A percentile compares a stretch with the other conserved stretches of the same genome.
These are phyloP conservation scores for Passer montanus DNA, from an alignment of 2,113 vertebrate species.

Conservation along the genomic window DNA sequence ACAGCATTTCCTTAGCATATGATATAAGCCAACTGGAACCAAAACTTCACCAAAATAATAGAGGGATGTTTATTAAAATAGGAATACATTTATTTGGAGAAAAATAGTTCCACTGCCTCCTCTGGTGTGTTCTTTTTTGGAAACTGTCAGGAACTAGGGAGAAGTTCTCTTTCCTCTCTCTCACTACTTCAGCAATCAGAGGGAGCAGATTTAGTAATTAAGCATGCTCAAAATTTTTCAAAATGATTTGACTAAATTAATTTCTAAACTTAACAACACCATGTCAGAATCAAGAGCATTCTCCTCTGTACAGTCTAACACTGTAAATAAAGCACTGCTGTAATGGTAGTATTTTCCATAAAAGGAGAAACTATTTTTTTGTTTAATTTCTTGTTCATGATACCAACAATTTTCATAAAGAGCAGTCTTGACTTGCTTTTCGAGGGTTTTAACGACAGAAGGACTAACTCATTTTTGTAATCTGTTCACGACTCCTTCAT, in stretches of 20 bases:
- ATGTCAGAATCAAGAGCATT: neutral
- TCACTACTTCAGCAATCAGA: neutral
- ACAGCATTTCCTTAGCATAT: neutral
- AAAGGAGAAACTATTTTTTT: neutral
- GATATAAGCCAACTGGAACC: neutral
- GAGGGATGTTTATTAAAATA: neutral
- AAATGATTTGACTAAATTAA: neutral
- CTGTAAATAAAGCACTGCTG: neutral
- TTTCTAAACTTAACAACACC: neutral
- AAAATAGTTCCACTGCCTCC: neutral
- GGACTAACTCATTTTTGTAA: neutral
- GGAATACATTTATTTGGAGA: neutral
- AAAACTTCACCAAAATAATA: neutral
- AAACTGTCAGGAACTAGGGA: neutral
- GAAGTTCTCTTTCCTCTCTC: neutral
- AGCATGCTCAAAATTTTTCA: neutral
- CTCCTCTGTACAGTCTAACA: neutral
- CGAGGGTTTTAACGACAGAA: neutral
- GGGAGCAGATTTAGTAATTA: neutral
- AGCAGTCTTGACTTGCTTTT: neutral
- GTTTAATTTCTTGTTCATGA: neutral
- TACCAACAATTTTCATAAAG: neutral
- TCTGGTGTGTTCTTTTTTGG: neutral
- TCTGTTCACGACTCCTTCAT: neutral
- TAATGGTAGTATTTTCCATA: neutral